A percentile compares a stretch with the other conserved stretches of the same genome.
phyloP scores from a whole-genome alignment of 2,888 invertebrate species.

The Bellardia bayeri region DNA sequence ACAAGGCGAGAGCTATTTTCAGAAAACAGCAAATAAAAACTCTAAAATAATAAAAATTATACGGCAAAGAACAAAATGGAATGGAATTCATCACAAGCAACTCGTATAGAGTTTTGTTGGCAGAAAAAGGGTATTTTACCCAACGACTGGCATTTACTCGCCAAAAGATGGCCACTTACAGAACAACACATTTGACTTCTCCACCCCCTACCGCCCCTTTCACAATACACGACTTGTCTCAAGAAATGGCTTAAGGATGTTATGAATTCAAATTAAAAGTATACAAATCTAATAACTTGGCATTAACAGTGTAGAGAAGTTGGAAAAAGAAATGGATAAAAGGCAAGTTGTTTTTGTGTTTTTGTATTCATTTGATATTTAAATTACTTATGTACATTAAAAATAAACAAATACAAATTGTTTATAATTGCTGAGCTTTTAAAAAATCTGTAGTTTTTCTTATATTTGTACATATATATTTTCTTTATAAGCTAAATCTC shows the following conservation, averaged over 20 bases:
- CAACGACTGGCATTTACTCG: slow-evolving; percentile 10
- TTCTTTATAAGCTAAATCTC: neutral
- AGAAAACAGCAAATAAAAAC: slow-evolving; percentile 47
- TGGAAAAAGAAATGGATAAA: slow-evolving; percentile 15
- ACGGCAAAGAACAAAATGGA: slow-evolving; percentile 25
- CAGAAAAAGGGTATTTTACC: slow-evolving; percentile 40
- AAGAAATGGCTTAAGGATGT: slow-evolving; percentile 77
- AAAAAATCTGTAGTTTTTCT: slow-evolving; percentile 39
- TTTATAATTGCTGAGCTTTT: slow-evolving; percentile 71
- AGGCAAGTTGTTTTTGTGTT: neutral
- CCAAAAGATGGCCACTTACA: slow-evolving; percentile 48
- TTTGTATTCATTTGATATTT: slow-evolving; percentile 48
- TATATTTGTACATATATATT: neutral
- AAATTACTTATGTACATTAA: slow-evolving; percentile 50
- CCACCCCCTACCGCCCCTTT: neutral
- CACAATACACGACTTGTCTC: slow-evolving; percentile 5
- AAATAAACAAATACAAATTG: slow-evolving; percentile 69
- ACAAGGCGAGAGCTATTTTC: slow-evolving; percentile 29
- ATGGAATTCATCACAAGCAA: slow-evolving; percentile 64
- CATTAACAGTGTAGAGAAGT: slow-evolving; percentile 57
- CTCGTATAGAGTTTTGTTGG: slow-evolving; percentile 3
- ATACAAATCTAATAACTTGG: slow-evolving; percentile 83
- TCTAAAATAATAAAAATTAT: slow-evolving; percentile 57
- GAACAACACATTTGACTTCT: slow-evolving; percentile 14
- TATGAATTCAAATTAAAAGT: slow-evolving; percentile 84